Base-by-base conservation (phyloP, 2,888 invertebrate species). In the Orthosia incerta region DNA sequence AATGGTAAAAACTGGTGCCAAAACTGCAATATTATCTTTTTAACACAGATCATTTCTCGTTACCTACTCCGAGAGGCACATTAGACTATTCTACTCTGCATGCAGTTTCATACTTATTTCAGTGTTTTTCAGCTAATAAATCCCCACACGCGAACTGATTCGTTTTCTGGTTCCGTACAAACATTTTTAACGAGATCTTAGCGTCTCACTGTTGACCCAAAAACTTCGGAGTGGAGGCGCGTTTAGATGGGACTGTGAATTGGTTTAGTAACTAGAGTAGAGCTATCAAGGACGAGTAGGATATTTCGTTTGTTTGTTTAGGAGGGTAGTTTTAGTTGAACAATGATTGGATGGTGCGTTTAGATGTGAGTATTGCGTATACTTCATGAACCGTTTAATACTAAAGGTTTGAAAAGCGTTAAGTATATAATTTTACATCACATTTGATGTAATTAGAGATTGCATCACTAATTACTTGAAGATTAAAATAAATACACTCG, bases 171-270 rank as follows among this genome's bases (percentile, higher is more conserved):
- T 57, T 53, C 57, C 63, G 45, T 55, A 74, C 79, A 84, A 84
- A 82, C 75, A 85, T 85, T 86, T 86, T 86, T 83, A 87, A 86
- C 79, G 82, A 84, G 79, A 81, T 73, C 79, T 60, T 66, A 65
- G 57, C 71, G 26, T 26, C 56, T 53, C 71, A 68, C 66, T 87
- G 82, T 86, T 90, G 90, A 90, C 90, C 90, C 67, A 88, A 79
- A 90, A 89, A 86, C 80, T 57, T 67, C 60, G 56, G 65, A 86
- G 82, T 83, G 64, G 74, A 15, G 74, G 23, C 50, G 12, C 74
- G 50, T 74, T 84, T 57, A 59, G 60, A 71, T n/a, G 4, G 15
- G 56, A 26, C 46, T 67, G 60, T 50, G 20, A 20, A 39, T 80
- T 59, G n/a, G 50, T 31, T 74, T 80, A 80, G 74, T 80, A 51